Evolutionary conservation across 2,797 vertebrate species (phyloP), one percentile per base, ranked within the genome.

Genomic region (Takifugu rubripes): DNA sequence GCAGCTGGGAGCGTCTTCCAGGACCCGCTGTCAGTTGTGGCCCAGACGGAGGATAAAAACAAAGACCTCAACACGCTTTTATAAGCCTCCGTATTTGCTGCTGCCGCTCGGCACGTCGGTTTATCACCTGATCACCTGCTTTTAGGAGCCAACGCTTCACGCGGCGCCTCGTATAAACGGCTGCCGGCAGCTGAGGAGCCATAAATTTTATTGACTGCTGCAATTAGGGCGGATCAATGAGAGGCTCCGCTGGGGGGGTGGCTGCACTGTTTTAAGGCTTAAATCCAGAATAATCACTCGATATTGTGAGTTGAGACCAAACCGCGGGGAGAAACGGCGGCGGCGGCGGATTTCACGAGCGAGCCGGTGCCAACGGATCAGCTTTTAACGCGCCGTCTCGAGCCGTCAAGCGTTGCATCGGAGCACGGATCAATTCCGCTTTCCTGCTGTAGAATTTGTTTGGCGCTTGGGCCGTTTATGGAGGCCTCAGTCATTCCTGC

Each of bases 221-320:
- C 84, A 84, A 89, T 89, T 87, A 89, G 81, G 61, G 70, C 21
- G 27, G 65, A 86, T 89, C 87, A 78, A 88, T 89, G 82, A 75
- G 77, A 76, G 56, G 68, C 72, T 53, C 79, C 78, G 72, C 57
- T 45, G 5, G 31, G 44, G 51, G 51, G 26, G 54, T 59, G 7
- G 50, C 45, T 61, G 60, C 53, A 61, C 52, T 56, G 59, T 49
- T 59, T n/a, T 10, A n/a, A 26, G 58, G 60, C 52, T 54, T 27
- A 14, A 40, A 63, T 61, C 47, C 54, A 55, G 1, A 44, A 52
- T 55, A 70, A 12, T 63, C 44, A 25, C 42, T 63, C 54, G 54
- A 66, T 31, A 47, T 31, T 25, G 43, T 52, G 59, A 61, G 44
- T 57, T 49, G 48, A 61, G 71, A 43, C 21, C 50, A 52, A 26